Evolutionary conservation across 2,113 vertebrate species (phyloP).

Genomic region (Rhagologus leucostigma): DNA sequence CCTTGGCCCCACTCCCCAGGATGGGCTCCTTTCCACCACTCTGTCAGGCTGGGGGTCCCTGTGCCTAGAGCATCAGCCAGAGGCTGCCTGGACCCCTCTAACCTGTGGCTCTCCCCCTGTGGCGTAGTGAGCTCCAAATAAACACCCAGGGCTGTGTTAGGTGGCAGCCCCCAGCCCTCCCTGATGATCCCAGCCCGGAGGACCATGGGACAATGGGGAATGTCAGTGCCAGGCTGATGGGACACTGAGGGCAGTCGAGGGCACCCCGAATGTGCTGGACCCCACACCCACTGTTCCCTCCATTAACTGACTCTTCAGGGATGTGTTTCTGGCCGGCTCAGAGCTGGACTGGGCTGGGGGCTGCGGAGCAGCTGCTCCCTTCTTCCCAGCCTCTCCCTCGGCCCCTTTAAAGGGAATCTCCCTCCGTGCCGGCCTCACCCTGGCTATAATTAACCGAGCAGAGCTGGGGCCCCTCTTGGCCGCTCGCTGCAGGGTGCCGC

Average conservation of each 20-base stretch:
- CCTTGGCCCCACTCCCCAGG: too few relatives aligned
- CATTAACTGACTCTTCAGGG: not conserved
- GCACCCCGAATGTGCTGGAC: not conserved
- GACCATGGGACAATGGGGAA: too few relatives aligned
- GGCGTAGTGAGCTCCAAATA: not conserved
- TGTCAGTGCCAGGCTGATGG: not conserved
- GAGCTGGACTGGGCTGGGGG: not conserved
- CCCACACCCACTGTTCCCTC: not conserved
- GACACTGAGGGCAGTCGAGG: not conserved
- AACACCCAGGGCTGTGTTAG: not conserved
- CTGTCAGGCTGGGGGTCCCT: not conserved
- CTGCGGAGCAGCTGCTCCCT: not conserved
- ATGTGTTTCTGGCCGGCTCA: fast-evolving
- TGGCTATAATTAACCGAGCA: constrained; percentile 29
- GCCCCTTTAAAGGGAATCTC: constrained; percentile 57
- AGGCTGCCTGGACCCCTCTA: fast-evolving
- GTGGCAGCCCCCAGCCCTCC: not conserved
- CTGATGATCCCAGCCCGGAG: fast-evolving
- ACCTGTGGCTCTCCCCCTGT: fast-evolving
- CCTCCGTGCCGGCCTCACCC: not conserved
- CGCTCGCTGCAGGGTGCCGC: not conserved
- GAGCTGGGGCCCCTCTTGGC: constrained; percentile 33
- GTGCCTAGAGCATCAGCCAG: not conserved
- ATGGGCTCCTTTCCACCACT: not conserved
- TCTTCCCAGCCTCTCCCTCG: not conserved